Conservation (phyloP, 2,888 invertebrate species). For the Carabus problematicus region DNA sequence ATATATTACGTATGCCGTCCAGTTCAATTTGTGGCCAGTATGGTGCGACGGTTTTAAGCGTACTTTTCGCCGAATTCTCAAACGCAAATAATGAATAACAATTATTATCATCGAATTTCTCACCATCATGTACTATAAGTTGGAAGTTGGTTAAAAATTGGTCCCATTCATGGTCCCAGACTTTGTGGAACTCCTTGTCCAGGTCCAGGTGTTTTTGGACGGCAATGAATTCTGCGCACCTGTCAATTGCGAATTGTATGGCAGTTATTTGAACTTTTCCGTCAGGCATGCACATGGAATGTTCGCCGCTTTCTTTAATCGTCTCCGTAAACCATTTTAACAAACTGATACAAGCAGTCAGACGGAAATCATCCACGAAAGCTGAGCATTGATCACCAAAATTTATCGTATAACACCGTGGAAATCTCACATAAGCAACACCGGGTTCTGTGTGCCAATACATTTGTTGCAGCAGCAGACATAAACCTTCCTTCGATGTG, state of each 20-base stretch:
- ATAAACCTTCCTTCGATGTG: conserved; percentile 91
- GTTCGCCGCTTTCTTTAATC: conserved; percentile 64
- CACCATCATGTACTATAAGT: conserved; percentile 71
- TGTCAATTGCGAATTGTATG: conserved; percentile 81
- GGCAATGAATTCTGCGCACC: conserved; percentile 80
- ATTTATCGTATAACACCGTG: conserved; percentile 70
- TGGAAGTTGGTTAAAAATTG: conserved; percentile 77
- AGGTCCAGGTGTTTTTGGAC: conserved; percentile 78
- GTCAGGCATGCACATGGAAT: conserved; percentile 63
- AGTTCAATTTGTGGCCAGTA: conserved; percentile 84
- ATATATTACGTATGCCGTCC: conserved; percentile 87
- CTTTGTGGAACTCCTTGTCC: conserved; percentile 66
- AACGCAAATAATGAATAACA: conserved; percentile 47
- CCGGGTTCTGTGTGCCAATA: conserved; percentile 87
- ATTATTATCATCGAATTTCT: conserved; percentile 39
- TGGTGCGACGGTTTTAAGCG: conserved; percentile 71
- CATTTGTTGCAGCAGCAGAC: conserved; percentile 78
- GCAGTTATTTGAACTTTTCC: conserved; percentile 78
- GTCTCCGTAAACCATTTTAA: conserved; percentile 78
- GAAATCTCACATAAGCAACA: conserved; percentile 81
- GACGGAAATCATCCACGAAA: conserved; percentile 87
- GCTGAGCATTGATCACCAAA: conserved; percentile 82
- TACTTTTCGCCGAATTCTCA: conserved; percentile 65
- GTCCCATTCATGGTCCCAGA: conserved; percentile 92
- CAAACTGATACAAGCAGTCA: conserved; percentile 86